Base-by-base conservation (phyloP, 2,113 vertebrate species). In the Polypterus senegalus region DNA sequence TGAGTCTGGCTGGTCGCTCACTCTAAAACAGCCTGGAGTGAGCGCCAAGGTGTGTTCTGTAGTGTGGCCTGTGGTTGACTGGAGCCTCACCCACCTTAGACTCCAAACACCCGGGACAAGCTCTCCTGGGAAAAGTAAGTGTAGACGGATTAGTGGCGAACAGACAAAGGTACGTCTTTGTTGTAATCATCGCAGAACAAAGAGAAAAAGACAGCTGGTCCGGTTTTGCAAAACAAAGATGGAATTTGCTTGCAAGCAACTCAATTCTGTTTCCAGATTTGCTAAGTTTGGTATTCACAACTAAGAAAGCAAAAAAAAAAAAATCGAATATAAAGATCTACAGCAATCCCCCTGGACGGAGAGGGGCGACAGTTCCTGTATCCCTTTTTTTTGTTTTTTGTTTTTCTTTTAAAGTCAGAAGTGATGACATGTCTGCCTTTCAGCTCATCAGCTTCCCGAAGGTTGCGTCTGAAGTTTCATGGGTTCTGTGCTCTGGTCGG, bases 401-500 rank as follows among this genome's bases (percentile, higher is more conserved):
- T 74, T 87, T 83, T 85, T 77, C 84, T 79, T 86, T 81, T 79
- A 79, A 84, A 85, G 79, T 84, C 78, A 86, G 77, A 80, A 83
- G 73, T 69, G 68, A 60, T 7, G 76, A 68, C 77, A 78, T 82
- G 76, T 53, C 74, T 11, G 11, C 62, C 69, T 65, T 61, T 70
- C 78, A 82, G 80, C 67, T 70, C 76, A 96, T 97, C 93, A 97
- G 83, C 92, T 98, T 76, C 89, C 92, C 54, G 93, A 88, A 58
- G 91, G 87, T 83, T 92, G 90, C 0, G 90, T 75, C 71, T 87
- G 88, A 73, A 84, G 73, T 63, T 86, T 84, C 65, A 71, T 81
- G 1, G 90, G 89, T 74, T 94, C 93, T 53, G 91, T 86, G 87
- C 91, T 93, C 83, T 92, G 94, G 81, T 92, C 88, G 1, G 89